Base-by-base conservation (phyloP, 2,888 invertebrate species). In the Bugulina stolonifera region DNA sequence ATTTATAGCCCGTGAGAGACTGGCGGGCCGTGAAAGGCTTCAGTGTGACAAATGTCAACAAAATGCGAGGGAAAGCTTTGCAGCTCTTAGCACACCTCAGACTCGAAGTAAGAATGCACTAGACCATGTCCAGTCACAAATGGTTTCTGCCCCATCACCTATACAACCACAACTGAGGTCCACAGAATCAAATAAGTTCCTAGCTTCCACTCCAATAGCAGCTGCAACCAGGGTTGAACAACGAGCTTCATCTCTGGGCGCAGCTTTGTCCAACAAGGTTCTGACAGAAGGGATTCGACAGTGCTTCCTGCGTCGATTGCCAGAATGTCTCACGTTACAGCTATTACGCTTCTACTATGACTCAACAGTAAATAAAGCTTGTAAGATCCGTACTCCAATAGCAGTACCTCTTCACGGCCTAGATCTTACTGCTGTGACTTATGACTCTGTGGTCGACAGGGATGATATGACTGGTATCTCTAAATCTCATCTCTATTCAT, bases 321-420 rank as follows among this genome's bases (percentile, higher is more conserved):
- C 83, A 0, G 80, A 82, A 72, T 83, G 82, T 74, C 78, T 83
- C 1, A 79, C 80, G 43, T 78, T 83, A 71, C 83, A 83, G 76
- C 74, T 82, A 54, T 75, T 82, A 77, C 77, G 83, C 18, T 82
- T 82, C 73, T 75, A 77, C 0, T 81, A 77, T 75, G 78, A 79
- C 69, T 76, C 76, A 34, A 74, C 74, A 34, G 76, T 77, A 1
- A 76, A 77, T n/a, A 75, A 77, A 35, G 75, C 79, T 0, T 72
- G 76, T 29, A 83, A 83, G 75, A 74, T 81, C n/a, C 75, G 72
- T n/a, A 76, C 78, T 3, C 80, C 81, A 1, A 78, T 83, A 32
- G 77, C 76, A 69, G 77, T 83, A 29, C 80, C 81, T 0, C 74
- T 81, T 29, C 76, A 75, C 35, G 76, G 76, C 23, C 77, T 82